Evolutionary conservation across 2,888 invertebrate species (phyloP).

Genomic region (Mythimna impura): DNA sequence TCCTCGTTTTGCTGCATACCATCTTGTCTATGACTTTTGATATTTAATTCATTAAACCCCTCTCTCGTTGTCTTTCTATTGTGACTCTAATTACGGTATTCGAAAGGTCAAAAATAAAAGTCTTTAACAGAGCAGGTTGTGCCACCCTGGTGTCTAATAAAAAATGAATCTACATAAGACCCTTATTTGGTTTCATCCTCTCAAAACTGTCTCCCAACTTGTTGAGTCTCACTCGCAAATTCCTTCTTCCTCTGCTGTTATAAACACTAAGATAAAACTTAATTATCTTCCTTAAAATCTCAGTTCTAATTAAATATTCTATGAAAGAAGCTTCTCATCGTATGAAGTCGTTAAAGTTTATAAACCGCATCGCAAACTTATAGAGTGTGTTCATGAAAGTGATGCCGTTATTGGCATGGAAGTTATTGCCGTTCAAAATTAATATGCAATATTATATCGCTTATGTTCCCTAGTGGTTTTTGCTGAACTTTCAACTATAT

Average conservation of each 20-base stretch:
- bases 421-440: slow-evolving; percentile 41
- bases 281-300: slow-evolving; percentile 15
- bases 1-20: not conserved
- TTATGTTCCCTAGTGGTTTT: slow-evolving; percentile 14
- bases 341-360: slow-evolving; percentile 35
- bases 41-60: not conserved
- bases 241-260: not conserved
- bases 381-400: slow-evolving; percentile 24
- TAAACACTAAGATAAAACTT: not conserved
- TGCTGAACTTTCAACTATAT: slow-evolving; percentile 7
- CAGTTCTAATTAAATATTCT: not conserved
- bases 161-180: not conserved
- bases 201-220: not conserved
- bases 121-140: not conserved
- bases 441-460: slow-evolving; percentile 27
- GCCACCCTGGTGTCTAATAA: not conserved
- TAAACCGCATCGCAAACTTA: slow-evolving; percentile 39
- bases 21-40: not conserved
- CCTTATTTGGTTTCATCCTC: not conserved
- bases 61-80: too few species aligned
- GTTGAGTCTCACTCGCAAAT: not conserved
- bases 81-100: too few species aligned
- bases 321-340: not conserved
- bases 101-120: not conserved
- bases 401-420: slow-evolving; percentile 22